Evolutionary conservation across 2,888 invertebrate species (phyloP), one percentile per base, ranked within the genome.

Genomic region (Xestia xanthographa): DNA sequence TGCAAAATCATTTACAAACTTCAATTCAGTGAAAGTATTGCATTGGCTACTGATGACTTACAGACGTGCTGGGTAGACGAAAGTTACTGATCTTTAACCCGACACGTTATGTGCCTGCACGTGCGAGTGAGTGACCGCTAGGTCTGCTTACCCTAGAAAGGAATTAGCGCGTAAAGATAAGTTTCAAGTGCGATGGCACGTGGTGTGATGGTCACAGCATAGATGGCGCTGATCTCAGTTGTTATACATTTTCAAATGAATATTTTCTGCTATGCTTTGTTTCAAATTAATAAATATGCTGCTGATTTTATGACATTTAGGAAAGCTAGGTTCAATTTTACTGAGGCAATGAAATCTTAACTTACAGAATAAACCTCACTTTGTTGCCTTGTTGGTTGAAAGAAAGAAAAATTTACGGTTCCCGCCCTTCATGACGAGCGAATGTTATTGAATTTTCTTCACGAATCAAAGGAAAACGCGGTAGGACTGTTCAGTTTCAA

Each of bases 31-130:
- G 71, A 82, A 82, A 74, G 74, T 74, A 20, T 45, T 58, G 50
- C 62, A 71, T 58, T 73, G 63, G 20, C 41, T 71, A 34, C 71
- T 62, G 43, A 70, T 58, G 62, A 66, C 29, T 56, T n/a, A n/a
- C 50, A 66, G 43, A 70, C 73, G 50, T 79, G 79, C 58, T 41
- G 8, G n/a, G 0, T 62, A 12, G 45, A 72, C 41, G 68, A 79
- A 75, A 69, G 62, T 41, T 45, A 26, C 6, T 72, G 79, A 79
- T 72, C 79, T 82, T 72, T 75, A 75, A 82, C 82, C 82, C 8
- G 45, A 9, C 79, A 79, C 69, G 79, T 79, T 53, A 48, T 17
- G 26, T 50, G 9, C 8, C 45, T 48, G 34, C 58, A 67, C 58
- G 71, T 68, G 11, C 12, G 53, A n/a, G 41, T 58, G 0, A 68